Conservation (phyloP, 2,888 invertebrate species). For the Pyrochroa serraticornis region DNA sequence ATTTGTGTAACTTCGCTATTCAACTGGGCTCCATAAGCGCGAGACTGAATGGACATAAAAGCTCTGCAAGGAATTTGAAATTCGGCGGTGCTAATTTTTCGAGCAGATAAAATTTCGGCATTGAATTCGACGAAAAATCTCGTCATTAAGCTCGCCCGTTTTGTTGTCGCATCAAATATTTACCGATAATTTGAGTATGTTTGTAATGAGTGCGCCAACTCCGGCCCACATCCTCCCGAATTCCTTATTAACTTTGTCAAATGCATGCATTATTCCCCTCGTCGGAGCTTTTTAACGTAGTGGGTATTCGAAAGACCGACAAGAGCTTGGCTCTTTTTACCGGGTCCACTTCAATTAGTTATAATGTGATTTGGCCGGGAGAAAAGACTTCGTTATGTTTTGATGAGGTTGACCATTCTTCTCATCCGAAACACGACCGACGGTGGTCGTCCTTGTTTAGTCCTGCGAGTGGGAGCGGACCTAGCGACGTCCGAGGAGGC, state of each 20-base stretch:
- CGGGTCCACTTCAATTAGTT: conserved; percentile 56
- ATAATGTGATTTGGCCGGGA: conserved; percentile 57
- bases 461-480: conserved; percentile 31
- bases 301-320: conserved; percentile 23
- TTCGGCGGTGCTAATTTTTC: no score
- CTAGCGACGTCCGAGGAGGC: conserved; percentile 12
- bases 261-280: conserved; percentile 20
- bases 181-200: no score
- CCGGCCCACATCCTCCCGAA: not conserved
- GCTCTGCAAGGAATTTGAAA: no score
- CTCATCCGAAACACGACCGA: conserved; percentile 37
- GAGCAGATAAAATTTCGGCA: no score
- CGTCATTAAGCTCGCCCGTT: no score
- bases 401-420: conserved; percentile 56
- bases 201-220: no score
- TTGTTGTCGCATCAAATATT: no score
- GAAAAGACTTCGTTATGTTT: conserved; percentile 57
- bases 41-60: not conserved
- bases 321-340: conserved; percentile 40
- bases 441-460: conserved; percentile 13
- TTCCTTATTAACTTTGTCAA: conserved; percentile 13
- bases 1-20: not conserved
- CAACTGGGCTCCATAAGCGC: not conserved
- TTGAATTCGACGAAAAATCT: no score
- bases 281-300: conserved; percentile 15